Conservation (phyloP, 2,888 invertebrate genomes). For the Sturmia bella region DNA sequence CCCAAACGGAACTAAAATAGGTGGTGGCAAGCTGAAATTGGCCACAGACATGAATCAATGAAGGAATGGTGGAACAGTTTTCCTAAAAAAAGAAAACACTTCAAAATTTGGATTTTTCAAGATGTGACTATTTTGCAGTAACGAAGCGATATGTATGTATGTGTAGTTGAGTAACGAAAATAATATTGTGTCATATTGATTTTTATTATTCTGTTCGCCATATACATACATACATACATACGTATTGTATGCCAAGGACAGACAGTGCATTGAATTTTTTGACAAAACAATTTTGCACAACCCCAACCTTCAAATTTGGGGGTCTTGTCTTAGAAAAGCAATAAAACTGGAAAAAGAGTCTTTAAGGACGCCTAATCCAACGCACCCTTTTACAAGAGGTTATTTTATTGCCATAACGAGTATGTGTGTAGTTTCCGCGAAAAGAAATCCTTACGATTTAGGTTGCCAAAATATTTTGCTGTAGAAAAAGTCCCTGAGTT, state of each 20-base stretch:
- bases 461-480: constrained; percentile 11
- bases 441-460: constrained; percentile 35
- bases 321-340: background rate
- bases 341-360: constrained; percentile 6
- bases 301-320: constrained; percentile 5
- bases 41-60: no score
- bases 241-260: constrained; percentile 17
- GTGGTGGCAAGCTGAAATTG: no score
- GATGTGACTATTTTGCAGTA: no score
- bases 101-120: no score
- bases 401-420: background rate
- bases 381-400: constrained; percentile 30
- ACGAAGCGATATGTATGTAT: no score
- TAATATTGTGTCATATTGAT: constrained; percentile 40
- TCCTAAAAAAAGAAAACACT: no score
- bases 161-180: background rate
- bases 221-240: background rate
- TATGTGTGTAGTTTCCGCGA: background rate
- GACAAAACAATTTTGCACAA: constrained; percentile 8
- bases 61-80: no score
- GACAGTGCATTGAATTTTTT: background rate
- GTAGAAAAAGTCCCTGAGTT: background rate
- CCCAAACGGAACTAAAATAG: no score
- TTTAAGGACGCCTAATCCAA: constrained; percentile 9
- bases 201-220: constrained; percentile 25